Conservation (phyloP, 2,888 invertebrate genomes). For the Ctena decussata region DNA sequence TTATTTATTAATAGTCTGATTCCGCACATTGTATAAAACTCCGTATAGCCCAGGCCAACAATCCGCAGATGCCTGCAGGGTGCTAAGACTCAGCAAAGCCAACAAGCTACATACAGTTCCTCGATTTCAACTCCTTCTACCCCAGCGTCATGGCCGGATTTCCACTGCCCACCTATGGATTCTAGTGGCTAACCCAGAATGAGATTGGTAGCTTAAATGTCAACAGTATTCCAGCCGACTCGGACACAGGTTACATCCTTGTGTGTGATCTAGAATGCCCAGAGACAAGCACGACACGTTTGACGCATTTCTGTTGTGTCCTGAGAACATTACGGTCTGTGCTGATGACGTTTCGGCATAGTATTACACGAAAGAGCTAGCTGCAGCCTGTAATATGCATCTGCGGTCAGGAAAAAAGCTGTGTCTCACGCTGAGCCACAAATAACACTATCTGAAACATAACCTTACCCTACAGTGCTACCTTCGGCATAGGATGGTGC, state of each 20-base stretch:
- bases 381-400: neutral
- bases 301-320: neutral
- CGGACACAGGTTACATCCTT: constrained; percentile 10
- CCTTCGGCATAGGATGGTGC: neutral
- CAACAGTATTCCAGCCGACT: neutral
- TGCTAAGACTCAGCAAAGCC: neutral
- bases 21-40: too few relatives aligned
- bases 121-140: constrained; percentile 19
- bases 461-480: constrained; percentile 11
- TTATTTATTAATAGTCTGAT: too few relatives aligned
- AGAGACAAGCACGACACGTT: neutral
- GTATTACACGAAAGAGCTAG: neutral
- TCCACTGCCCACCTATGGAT: constrained; percentile 13
- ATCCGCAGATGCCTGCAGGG: neutral
- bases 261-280: neutral
- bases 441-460: constrained; percentile 1
- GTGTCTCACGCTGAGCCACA: constrained; percentile 1
- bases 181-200: neutral
- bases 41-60: constrained; percentile 7
- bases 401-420: neutral
- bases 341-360: neutral
- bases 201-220: constrained; percentile 1
- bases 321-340: neutral
- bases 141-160: neutral
- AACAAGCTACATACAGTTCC: constrained; percentile 6